Evolutionary conservation across 2,888 invertebrate genomes (phyloP), one percentile per base, ranked within the genome.

Genomic region (Odontocerum albicorne): DNA sequence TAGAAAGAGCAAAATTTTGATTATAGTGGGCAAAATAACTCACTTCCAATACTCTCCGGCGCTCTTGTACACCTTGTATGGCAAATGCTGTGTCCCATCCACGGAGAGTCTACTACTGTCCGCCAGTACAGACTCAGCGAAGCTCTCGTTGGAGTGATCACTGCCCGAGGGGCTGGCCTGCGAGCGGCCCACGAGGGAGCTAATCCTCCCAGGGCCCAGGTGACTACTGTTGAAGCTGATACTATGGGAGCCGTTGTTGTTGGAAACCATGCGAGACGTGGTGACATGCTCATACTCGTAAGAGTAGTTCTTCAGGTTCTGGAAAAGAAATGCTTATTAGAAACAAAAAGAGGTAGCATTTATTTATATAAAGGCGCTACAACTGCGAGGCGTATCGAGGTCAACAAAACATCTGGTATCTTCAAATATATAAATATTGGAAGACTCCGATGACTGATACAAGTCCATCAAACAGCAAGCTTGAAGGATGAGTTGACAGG

Each of bases 21-120:
- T n/a, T n/a, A n/a, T n/a, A n/a, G n/a, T n/a, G n/a, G n/a, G n/a
- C n/a, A n/a, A n/a, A 38, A 16, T 19, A 27, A 84, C 89, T 81
- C 66, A 90, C 90, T 90, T 89, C 90, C 90, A 90, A 75, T 90
- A 90, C 70, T 90, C 88, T 53, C 87, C 87, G 22, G 88, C 87
- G 70, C 84, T 82, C 71, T 84, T 86, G 71, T 90, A 90, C 59
- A 89, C 80, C 64, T 85, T 79, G 66, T 86, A 85, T 10, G 89
- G 88, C 52, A 86, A 79, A 62, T 85, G 82, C 2, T 81, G 77
- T 61, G 68, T 55, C 64, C 63, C 68, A 57, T 79, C 68, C 62
- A 70, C 67, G 59, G 77, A 67, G 62, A 75, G 67, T 64, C 70
- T 60, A 69, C 76, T 70, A 65, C 77, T 66, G 70, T 80, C 73